phyloP scores from a whole-genome alignment of 2,797 vertebrate genomes.

The Trematomus bernacchii region DNA sequence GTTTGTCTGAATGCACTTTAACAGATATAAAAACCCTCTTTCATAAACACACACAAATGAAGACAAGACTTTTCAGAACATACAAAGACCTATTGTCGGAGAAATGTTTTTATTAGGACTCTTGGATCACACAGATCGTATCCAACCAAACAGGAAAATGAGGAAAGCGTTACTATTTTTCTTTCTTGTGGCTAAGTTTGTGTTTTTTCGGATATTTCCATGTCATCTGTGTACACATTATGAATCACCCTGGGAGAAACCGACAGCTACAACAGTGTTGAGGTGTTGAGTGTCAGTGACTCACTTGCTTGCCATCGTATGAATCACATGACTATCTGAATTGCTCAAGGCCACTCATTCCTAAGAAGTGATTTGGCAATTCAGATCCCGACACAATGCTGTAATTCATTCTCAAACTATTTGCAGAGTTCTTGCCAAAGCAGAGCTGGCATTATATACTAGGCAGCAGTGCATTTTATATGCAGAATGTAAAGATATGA shows the following conservation, averaged over 20 bases:
- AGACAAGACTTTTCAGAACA: constrained; percentile 39
- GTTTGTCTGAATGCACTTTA: constrained; percentile 75
- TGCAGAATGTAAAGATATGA: constrained; percentile 67
- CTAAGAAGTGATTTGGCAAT: constrained; percentile 75
- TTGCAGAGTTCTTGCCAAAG: constrained; percentile 53
- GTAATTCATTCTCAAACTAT: constrained; percentile 72
- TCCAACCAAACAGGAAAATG: constrained; percentile 40
- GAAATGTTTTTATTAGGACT: constrained; percentile 61
- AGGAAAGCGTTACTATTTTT: constrained; percentile 27
- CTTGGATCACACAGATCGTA: constrained; percentile 46
- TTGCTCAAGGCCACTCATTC: constrained; percentile 82
- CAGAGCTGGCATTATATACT: constrained; percentile 60
- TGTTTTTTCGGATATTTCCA: constrained; percentile 54
- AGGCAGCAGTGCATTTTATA: constrained; percentile 60
- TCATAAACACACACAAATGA: constrained; percentile 14
- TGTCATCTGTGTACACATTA: constrained; percentile 43
- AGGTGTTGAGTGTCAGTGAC: constrained; percentile 77
- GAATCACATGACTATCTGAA: constrained; percentile 74
- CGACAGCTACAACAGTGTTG: constrained; percentile 54
- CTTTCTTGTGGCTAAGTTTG: constrained; percentile 15
- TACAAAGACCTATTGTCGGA: constrained; percentile 66
- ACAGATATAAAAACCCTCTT: constrained; percentile 65
- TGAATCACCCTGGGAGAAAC: constrained; percentile 59
- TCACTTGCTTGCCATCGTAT: constrained; percentile 64
- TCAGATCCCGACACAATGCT: constrained; percentile 74